Percentiles rank a stretch among this genome's conserved stretches.
Evolutionary conservation across 2,113 vertebrate genomes (phyloP).

Genomic region (Xenopus laevis): DNA sequence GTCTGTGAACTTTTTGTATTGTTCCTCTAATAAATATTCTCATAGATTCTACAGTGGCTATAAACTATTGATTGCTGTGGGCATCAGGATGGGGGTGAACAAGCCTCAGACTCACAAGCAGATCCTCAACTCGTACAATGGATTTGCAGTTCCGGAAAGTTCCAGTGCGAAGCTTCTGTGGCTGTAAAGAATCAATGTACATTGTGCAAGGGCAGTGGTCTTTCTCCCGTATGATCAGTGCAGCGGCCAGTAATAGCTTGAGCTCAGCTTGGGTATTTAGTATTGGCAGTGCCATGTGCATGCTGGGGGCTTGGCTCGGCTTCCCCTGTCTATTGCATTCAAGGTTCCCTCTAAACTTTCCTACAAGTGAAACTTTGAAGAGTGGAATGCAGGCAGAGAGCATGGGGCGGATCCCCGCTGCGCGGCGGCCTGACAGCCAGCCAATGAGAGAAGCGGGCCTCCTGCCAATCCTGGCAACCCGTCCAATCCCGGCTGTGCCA

Average conservation of each 20-base stretch:
- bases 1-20: too few relatives aligned
- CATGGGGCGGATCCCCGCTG: constrained; percentile 87
- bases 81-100: too few relatives aligned
- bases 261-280: not conserved
- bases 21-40: too few relatives aligned
- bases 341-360: constrained; percentile 74
- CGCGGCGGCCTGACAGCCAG: constrained; percentile 87
- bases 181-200: too few relatives aligned
- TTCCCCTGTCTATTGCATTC: constrained; percentile 49
- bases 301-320: constrained; percentile 5
- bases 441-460: constrained; percentile 85
- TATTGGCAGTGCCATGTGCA: not conserved
- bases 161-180: too few relatives aligned
- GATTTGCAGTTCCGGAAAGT: too few relatives aligned
- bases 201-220: too few relatives aligned
- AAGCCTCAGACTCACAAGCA: too few relatives aligned
- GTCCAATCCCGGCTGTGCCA: constrained; percentile 95
- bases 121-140: too few relatives aligned
- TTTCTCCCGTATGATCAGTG: too few relatives aligned
- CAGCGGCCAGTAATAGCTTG: not conserved
- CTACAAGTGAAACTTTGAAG: constrained; percentile 76
- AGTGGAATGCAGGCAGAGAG: constrained; percentile 65
- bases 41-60: too few relatives aligned
- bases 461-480: constrained; percentile 92
- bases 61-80: too few relatives aligned